These are phyloP conservation scores for Mus pahari DNA, from an alignment of 2,113 vertebrate species.

Conservation along the genomic window DNA sequence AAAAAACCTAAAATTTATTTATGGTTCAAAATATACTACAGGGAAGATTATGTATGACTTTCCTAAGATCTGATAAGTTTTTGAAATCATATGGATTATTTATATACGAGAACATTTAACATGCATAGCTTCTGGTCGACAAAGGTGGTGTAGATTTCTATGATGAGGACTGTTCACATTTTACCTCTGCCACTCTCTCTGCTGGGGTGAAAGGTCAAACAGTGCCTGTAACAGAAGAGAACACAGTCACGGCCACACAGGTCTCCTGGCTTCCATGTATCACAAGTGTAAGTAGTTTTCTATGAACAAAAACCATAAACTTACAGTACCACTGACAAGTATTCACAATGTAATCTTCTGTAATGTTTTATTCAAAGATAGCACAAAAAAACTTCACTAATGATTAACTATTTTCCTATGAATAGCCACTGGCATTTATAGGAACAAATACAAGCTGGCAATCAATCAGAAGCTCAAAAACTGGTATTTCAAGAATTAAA, in stretches of 20 bases:
- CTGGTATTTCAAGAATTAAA: slow-evolving; percentile 16
- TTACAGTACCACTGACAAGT: neutral
- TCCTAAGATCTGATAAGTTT: slow-evolving; percentile 36
- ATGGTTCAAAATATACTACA: neutral
- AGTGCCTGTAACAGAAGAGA: slow-evolving; percentile 89
- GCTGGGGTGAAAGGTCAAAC: slow-evolving; percentile 95
- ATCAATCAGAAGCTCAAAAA: slow-evolving; percentile 21
- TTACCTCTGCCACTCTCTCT: slow-evolving; percentile 97
- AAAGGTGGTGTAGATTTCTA: slow-evolving; percentile 14
- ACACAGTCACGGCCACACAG: slow-evolving; percentile 42
- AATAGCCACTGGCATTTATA: neutral
- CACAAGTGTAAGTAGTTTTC: neutral
- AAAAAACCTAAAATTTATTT: slow-evolving; percentile 23
- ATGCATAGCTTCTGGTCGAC: neutral
- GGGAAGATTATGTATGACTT: slow-evolving; percentile 27
- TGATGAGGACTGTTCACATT: neutral
- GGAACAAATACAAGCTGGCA: neutral
- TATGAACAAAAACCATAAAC: slow-evolving; percentile 46
- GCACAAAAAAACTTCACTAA: slow-evolving; percentile 29
- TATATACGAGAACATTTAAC: slow-evolving; percentile 13
- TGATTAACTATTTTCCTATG: neutral
- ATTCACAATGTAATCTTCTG: slow-evolving; percentile 32
- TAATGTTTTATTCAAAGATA: slow-evolving; percentile 39
- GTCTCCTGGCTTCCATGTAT: slow-evolving; percentile 30
- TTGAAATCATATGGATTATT: neutral